Percentiles rank a stretch among this genome's conserved stretches.
Evolutionary conservation across 2,888 invertebrate species (phyloP).

Genomic region (Ennomos quercinarius): DNA sequence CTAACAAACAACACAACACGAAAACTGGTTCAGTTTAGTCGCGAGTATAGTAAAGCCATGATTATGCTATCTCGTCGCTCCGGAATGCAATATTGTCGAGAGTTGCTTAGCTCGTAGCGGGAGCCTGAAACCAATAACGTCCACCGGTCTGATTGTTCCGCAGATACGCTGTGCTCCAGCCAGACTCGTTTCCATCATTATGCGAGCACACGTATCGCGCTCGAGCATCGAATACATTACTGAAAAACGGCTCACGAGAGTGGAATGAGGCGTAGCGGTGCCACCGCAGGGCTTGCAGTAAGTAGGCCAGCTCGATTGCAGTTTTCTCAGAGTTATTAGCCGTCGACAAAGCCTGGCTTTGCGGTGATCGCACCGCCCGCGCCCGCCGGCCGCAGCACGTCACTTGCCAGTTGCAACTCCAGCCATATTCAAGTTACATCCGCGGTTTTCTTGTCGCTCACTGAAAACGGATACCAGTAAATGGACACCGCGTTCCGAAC

Average conservation of each 20-base stretch:
- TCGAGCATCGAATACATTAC: conserved; percentile 54
- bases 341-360: conserved; percentile 29
- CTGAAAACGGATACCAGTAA: conserved; percentile 74
- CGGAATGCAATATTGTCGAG: conserved; percentile 59
- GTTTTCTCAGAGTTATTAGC: conserved; percentile 70
- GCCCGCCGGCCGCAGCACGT: conserved; percentile 49
- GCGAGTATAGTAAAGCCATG: conserved; percentile 48
- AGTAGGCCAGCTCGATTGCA: conserved; percentile 66
- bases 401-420: conserved; percentile 46
- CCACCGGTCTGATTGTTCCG: conserved; percentile 45
- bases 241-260: conserved; percentile 55
- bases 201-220: conserved; percentile 52
- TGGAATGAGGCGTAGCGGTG: conserved; percentile 65
- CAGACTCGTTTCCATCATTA: conserved; percentile 56
- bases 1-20: no score
- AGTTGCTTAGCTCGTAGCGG: conserved; percentile 45
- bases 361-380: conserved; percentile 52
- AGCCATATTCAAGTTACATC: conserved; percentile 72
- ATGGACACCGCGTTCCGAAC: conserved; percentile 63
- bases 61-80: conserved; percentile 44
- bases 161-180: conserved; percentile 49
- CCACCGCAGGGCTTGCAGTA: conserved; percentile 62
- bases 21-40: conserved; percentile 52
- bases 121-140: conserved; percentile 52
- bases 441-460: conserved; percentile 71